These are phyloP conservation scores for Tachina lurida DNA, from an alignment of 2,888 invertebrate genomes.

Conservation along the genomic window DNA sequence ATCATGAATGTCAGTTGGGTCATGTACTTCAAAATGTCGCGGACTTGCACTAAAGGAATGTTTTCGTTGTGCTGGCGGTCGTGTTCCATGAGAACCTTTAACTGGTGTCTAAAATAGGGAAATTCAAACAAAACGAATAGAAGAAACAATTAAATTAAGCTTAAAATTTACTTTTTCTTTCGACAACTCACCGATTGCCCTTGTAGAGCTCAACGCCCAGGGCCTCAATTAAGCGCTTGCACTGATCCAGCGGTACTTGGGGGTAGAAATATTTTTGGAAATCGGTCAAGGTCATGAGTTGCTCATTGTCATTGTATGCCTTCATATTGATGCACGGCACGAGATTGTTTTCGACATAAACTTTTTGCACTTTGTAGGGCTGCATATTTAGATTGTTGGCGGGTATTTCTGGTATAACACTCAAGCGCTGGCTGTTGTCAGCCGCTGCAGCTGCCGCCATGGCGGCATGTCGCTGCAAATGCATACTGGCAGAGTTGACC, in stretches of 20 bases:
- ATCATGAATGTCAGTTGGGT: conserved; percentile 94
- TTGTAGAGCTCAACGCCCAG: conserved; percentile 91
- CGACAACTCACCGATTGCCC: conserved; percentile 89
- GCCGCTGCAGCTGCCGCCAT: conserved; percentile 76
- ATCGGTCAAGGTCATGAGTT: conserved; percentile 92
- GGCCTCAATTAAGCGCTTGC: conserved; percentile 91
- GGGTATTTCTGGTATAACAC: conserved; percentile 88
- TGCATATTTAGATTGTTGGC: conserved; percentile 87
- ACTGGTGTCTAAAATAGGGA: conserved; percentile 85
- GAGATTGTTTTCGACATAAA: conserved; percentile 90
- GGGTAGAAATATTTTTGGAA: conserved; percentile 92
- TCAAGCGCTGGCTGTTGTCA: conserved; percentile 82
- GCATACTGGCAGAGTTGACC: conserved; percentile 82
- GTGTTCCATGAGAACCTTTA: conserved; percentile 89
- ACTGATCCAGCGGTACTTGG: conserved; percentile 88
- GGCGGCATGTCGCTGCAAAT: conserved; percentile 83
- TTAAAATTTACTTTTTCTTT: not conserved
- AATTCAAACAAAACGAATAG: not conserved
- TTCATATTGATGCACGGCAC: conserved; percentile 94
- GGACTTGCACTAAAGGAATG: conserved; percentile 91
- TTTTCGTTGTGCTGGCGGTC: conserved; percentile 90
- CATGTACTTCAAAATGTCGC: conserved; percentile 93
- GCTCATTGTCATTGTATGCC: conserved; percentile 91
- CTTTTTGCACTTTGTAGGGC: conserved; percentile 92
- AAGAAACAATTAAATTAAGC: not conserved